Evolutionary conservation across 2,113 vertebrate species (phyloP).

Genomic region (Monarcha castaneiventris): DNA sequence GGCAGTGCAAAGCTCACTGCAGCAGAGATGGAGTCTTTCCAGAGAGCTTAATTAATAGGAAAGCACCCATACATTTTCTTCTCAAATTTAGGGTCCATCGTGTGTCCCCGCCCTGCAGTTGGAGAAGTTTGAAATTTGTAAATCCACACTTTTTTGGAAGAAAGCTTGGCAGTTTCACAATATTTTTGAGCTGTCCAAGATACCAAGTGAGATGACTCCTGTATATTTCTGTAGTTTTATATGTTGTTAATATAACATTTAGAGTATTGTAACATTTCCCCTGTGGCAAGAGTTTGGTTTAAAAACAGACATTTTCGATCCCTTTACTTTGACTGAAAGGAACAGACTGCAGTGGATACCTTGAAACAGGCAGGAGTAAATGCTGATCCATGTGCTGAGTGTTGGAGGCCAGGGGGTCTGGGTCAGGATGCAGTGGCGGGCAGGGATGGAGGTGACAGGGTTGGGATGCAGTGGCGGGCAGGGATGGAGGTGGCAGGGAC

Average conservation of each 20-base stretch:
- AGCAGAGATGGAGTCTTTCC: background rate
- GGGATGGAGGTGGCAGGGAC: background rate
- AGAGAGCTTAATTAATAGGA: background rate
- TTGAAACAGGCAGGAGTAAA: background rate
- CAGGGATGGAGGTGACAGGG: no score
- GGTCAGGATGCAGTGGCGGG: background rate
- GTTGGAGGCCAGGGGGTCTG: background rate
- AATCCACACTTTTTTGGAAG: background rate
- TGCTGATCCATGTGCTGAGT: background rate
- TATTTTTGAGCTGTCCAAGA: background rate
- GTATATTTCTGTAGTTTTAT: background rate
- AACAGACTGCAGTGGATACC: accelerated
- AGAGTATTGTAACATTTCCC: background rate
- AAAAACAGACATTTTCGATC: background rate
- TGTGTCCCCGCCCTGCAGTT: accelerated
- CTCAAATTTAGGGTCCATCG: background rate
- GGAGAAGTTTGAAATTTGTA: background rate
- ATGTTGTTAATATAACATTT: background rate
- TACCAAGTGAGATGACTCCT: accelerated
- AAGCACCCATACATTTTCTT: background rate
- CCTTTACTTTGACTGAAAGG: background rate
- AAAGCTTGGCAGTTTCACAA: background rate
- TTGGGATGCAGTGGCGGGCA: accelerated
- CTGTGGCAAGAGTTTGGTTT: background rate
- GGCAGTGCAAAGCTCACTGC: background rate